Conservation (phyloP, 1,140 invertebrate species). For the Drosophila sp. region DNA sequence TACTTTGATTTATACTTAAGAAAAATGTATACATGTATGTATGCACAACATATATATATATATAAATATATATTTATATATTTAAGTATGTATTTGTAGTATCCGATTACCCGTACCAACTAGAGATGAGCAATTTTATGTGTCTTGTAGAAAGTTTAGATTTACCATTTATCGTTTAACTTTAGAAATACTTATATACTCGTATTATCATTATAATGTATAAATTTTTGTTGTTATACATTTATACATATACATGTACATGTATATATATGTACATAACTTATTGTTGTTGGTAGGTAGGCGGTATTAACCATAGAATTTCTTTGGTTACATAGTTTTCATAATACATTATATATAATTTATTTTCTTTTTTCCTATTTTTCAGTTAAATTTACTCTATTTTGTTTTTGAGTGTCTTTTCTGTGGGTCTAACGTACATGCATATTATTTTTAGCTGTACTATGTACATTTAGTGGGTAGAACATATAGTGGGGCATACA, state of each 20-base stretch:
- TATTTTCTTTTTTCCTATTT: not conserved
- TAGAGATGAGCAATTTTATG: constrained; percentile 37
- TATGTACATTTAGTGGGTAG: constrained; percentile 44
- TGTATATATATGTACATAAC: constrained; percentile 28
- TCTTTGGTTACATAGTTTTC: constrained; percentile 27
- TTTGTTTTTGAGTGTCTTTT: constrained; percentile 11
- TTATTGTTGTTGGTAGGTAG: constrained; percentile 34
- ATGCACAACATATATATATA: constrained; percentile 2
- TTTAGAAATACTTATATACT: constrained; percentile 20
- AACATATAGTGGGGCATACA: constrained; percentile 47
- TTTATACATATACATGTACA: constrained; percentile 5
- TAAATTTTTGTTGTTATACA: constrained; percentile 3
- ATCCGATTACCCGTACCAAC: constrained; percentile 24
- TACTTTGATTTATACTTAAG: not conserved
- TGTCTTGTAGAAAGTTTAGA: constrained; percentile 26
- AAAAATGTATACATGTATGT: constrained; percentile 5
- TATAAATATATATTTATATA: constrained; percentile 9
- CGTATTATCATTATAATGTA: constrained; percentile 7
- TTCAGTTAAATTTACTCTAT: constrained; percentile 2
- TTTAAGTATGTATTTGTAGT: constrained; percentile 19
- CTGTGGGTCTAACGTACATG: constrained; percentile 41
- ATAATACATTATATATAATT: constrained; percentile 12
- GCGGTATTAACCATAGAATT: constrained; percentile 4
- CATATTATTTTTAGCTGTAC: constrained; percentile 34
- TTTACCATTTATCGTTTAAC: constrained; percentile 4